Base-by-base conservation (phyloP, 2,113 vertebrate species). In the Oceanodroma tethys region DNA sequence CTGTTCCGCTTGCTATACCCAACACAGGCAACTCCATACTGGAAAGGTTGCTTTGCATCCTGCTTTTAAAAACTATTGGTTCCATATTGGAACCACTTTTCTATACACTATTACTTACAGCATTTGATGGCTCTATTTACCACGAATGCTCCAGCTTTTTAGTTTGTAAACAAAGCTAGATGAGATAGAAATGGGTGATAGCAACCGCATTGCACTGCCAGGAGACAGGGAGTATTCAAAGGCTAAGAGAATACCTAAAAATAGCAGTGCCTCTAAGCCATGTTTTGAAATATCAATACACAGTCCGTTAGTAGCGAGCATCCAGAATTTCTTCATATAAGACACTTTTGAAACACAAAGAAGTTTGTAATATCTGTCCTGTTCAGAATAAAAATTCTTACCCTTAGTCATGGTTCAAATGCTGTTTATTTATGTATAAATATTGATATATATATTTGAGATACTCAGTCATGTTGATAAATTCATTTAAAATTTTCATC, bases 371-470 rank as follows among this genome's bases (percentile, higher is more conserved):
- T 58, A 74, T 20, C 79, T 84, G 21, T 72, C 27, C 43, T 68
- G 42, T 38, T 67, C 43, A 81, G 68, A 89, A 95, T 56, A 86
- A 95, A 96, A 92, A 65, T 75, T 86, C 52, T 92, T 95, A 91
- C 72, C 75, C 65, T 71, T 75, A 72, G 48, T 91, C 48, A 60
- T 22, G 13, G 30, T 68, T 94, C 60, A 87, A 96, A 93, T 65
- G 30, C 14, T 90, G 20, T 74, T 94, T 91, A 67, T 81, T 88
- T 81, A 36, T 8, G 2, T 34, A 25, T 22, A 72, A 82, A 74
- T 92, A 83, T 63, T 88, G 81, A 9, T 21, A 50, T 62, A 11
- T 52, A 71, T 52, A 67, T 86, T 81, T 89, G 58, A 88, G 67
- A 82, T n/a, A 53, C 21, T 80, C 18, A 25, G 56, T 47, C 30